Base-by-base conservation (phyloP, 2,888 invertebrate species). In the Cataglyphis livida region DNA sequence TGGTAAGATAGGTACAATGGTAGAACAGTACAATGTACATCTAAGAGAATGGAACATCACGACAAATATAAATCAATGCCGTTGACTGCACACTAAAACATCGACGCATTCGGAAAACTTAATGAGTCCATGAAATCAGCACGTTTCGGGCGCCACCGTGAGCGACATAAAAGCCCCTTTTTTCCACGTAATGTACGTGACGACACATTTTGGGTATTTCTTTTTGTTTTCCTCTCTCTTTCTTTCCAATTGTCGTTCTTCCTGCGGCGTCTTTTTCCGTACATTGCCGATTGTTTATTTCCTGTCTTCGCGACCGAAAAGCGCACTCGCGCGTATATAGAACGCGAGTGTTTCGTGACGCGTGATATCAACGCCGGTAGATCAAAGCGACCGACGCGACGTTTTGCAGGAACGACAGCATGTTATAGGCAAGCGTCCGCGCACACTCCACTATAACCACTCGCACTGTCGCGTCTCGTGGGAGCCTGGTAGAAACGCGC, bases 311-410 rank as follows among this genome's bases (percentile, higher is more conserved):
- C 71, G 84, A 87, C 84, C 84, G 86, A 91, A 88, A 90, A 88
- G 91, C 88, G 91, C 89, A 89, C 85, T 87, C 87, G 87, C 75
- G 83, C 86, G 90, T 86, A 91, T 25, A 21, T 18, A 18, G n/a
- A 51, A 89, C 87, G 83, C 84, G 81, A 32, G 71, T 86, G 84
- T 87, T 87, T 74, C 71, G 76, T 84, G 84, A 57, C 82, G 86
- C 86, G 87, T 88, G 90, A 90, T 91, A 91, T 91, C 88, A 90
- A 91, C 88, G 86, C 87, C 85, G 88, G 85, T 88, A 90, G 91
- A 91, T 91, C 91, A 91, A 91, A 91, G 87, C 87, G 86, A 81
- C 84, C 66, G 75, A 35, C 44, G 61, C 66, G 82, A 73, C 75
- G 81, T 82, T 85, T 83, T 81, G 65, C 68, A 83, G 59, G 64